These are phyloP conservation scores for Rousettus madagascariensis DNA, from an alignment of 2,797 vertebrate genomes.

Conservation along the genomic window DNA sequence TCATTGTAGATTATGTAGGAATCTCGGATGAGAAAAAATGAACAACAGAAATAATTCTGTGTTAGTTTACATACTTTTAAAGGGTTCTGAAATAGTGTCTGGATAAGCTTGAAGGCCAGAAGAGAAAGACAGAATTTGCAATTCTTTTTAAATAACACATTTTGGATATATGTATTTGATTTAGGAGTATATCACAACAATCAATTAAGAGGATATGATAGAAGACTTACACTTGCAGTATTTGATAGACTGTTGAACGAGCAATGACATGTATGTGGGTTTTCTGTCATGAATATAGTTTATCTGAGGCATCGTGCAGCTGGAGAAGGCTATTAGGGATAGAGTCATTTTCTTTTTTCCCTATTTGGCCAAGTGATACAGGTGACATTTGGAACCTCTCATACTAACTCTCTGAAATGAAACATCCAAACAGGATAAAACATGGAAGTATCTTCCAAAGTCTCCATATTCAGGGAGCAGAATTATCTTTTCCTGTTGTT, in stretches of 20 bases:
- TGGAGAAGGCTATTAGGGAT: neutral
- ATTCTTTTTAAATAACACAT: neutral
- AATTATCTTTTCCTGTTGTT: neutral
- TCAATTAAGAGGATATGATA: neutral
- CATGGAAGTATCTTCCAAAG: neutral
- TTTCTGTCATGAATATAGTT: neutral
- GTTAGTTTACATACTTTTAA: conserved; percentile 5
- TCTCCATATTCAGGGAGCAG: neutral
- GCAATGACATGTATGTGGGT: neutral
- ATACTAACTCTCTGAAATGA: neutral
- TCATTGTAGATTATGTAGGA: neutral
- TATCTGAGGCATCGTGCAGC: neutral
- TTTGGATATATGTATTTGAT: neutral
- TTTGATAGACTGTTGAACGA: neutral
- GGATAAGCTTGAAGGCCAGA: neutral
- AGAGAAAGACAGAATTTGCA: neutral
- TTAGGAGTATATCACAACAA: neutral
- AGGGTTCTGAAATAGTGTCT: neutral
- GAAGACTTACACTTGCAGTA: neutral
- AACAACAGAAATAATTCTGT: neutral
- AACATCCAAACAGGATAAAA: neutral
- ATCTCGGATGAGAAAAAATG: conserved; percentile 42
- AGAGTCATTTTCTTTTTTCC: neutral
- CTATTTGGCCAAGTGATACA: neutral
- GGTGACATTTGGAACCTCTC: neutral